Evolutionary conservation across 2,797 vertebrate species (phyloP).

Genomic region (Lepus oiostolus): DNA sequence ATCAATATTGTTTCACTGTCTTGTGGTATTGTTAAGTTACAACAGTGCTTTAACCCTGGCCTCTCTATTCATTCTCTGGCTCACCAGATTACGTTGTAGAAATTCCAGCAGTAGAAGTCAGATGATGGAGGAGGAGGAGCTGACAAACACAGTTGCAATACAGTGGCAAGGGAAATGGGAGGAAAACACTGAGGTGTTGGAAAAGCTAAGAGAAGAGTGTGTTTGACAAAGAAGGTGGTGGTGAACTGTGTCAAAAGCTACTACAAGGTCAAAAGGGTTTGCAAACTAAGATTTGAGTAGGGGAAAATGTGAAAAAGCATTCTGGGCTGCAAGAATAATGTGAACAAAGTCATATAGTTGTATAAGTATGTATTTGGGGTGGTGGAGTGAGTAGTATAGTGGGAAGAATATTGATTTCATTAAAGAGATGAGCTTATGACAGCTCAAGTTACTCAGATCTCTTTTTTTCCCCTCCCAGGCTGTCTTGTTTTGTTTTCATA

Average conservation of each 20-base stretch:
- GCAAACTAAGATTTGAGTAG: background rate
- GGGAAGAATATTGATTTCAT: background rate
- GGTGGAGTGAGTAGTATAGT: background rate
- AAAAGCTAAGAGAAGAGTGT: background rate
- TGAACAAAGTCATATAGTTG: background rate
- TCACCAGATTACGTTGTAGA: slow-evolving; percentile 5
- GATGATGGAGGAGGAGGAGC: background rate
- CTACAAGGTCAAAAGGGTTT: background rate
- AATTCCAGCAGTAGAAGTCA: slow-evolving; percentile 58
- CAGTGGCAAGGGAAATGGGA: background rate
- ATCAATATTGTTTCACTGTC: background rate
- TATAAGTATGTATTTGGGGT: slow-evolving; percentile 19
- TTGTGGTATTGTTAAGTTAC: background rate
- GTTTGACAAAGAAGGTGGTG: slow-evolving; percentile 16
- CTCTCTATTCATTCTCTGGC: background rate
- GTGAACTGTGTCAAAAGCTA: slow-evolving; percentile 5
- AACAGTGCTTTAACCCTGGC: background rate
- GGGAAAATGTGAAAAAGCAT: background rate
- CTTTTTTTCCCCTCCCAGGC: background rate
- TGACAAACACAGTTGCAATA: slow-evolving; percentile 1
- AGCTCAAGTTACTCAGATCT: background rate
- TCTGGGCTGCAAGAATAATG: background rate
- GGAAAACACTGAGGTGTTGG: slow-evolving; percentile 8
- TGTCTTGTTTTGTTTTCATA: background rate
- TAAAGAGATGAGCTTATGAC: background rate